These are phyloP conservation scores for Hypolimnas misippus DNA, from an alignment of 2,888 invertebrate genomes.

Conservation along the genomic window DNA sequence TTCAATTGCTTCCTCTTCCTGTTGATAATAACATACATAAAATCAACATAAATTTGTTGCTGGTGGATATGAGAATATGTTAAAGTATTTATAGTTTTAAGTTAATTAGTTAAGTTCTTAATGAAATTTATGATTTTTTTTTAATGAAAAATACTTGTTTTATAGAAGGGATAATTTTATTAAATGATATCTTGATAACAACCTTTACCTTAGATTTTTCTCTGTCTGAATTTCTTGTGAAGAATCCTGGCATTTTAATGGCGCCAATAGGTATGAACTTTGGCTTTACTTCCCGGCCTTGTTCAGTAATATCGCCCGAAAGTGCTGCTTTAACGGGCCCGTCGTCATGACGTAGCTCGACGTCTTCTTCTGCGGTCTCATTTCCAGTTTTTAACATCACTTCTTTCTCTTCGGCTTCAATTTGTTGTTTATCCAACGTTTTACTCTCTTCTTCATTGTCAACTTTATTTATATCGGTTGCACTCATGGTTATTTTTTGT, in stretches of 20 bases:
- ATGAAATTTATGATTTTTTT: too few species aligned
- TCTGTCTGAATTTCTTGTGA: constrained; percentile 90
- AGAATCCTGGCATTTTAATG: constrained; percentile 94
- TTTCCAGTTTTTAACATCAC: constrained; percentile 85
- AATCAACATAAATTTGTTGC: background rate
- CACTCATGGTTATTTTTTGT: constrained; percentile 54
- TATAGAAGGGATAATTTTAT: too few species aligned
- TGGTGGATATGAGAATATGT: background rate
- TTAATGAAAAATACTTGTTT: too few species aligned
- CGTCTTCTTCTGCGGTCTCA: constrained; percentile 71
- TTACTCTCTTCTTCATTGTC: constrained; percentile 71
- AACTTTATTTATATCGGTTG: constrained; percentile 69
- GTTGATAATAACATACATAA: constrained; percentile 35
- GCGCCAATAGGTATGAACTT: constrained; percentile 94
- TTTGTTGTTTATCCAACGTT: constrained; percentile 86
- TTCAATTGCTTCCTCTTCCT: constrained; percentile 70
- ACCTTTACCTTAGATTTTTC: constrained; percentile 87
- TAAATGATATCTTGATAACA: too few species aligned
- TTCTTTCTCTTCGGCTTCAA: constrained; percentile 87
- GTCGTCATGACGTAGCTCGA: constrained; percentile 74
- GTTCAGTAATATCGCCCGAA: constrained; percentile 83
- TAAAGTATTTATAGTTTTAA: background rate
- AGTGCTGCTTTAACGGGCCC: constrained; percentile 79
- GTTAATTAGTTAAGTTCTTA: background rate
- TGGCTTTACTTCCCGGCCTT: constrained; percentile 90